These are phyloP conservation scores for Virgularia gustaviana DNA, from an alignment of 92 coral and sea anemone genomes.

Conservation along the genomic window DNA sequence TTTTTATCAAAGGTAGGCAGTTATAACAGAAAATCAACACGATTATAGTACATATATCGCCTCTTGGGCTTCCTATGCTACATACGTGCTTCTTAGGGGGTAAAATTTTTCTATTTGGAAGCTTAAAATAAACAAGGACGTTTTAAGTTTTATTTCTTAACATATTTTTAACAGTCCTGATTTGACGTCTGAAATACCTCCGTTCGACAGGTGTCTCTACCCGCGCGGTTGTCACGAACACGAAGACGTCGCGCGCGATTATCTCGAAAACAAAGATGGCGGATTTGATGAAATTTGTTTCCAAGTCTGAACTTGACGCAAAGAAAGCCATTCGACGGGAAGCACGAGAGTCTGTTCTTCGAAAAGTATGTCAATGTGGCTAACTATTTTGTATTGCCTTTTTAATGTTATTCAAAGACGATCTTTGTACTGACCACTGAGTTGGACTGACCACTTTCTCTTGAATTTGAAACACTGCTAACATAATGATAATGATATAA, in stretches of 20 bases:
- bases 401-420: not conserved
- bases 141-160: too few species aligned
- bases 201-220: too few species aligned
- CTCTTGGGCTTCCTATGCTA: not conserved
- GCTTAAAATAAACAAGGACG: too few species aligned
- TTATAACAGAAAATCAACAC: too few species aligned
- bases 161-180: too few species aligned
- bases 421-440: not conserved
- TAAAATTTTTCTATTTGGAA: not conserved
- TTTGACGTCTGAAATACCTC: too few species aligned
- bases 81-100: too few species aligned
- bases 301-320: slow-evolving; percentile 77
- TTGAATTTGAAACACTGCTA: too few species aligned
- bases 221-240: slow-evolving; percentile 16
- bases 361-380: slow-evolving; percentile 42
- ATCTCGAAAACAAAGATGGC: slow-evolving; percentile 74
- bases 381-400: not conserved
- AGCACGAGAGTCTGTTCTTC: slow-evolving; percentile 68
- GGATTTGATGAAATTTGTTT: slow-evolving; percentile 88
- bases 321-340: slow-evolving; percentile 68
- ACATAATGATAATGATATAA: too few species aligned
- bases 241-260: not conserved
- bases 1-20: too few species aligned
- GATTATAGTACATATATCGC: too few species aligned
- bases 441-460: too few species aligned